These are phyloP conservation scores for Blastomussa wellsi DNA, from an alignment of 92 coral and sea anemone species.

Conservation along the genomic window DNA sequence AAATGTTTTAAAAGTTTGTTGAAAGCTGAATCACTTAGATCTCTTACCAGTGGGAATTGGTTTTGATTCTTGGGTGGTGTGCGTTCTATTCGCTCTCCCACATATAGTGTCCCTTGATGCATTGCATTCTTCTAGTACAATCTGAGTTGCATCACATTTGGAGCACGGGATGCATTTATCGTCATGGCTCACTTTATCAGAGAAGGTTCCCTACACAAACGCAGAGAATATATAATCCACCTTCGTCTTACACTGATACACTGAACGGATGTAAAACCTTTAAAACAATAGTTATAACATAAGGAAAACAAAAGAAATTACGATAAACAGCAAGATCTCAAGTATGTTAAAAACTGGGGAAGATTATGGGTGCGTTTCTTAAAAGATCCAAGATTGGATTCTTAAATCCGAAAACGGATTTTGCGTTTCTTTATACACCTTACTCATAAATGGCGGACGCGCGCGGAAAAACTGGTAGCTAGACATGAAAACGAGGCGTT, in stretches of 20 bases:
- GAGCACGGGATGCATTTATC: slow-evolving; percentile 3
- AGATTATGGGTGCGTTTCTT: too few relatives aligned
- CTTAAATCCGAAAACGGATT: too few relatives aligned
- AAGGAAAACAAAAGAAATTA: too few relatives aligned
- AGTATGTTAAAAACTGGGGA: too few relatives aligned
- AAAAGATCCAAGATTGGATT: too few relatives aligned
- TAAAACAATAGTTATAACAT: too few relatives aligned
- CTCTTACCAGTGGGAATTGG: slow-evolving; percentile 1
- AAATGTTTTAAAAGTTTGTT: too few relatives aligned
- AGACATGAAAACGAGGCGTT: too few relatives aligned
- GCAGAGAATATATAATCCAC: not conserved
- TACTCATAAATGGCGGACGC: too few relatives aligned
- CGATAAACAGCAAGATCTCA: too few relatives aligned
- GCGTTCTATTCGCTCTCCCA: not conserved
- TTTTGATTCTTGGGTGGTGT: not conserved
- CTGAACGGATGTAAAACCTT: not conserved
- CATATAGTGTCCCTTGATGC: slow-evolving; percentile 24
- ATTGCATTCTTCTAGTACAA: slow-evolving; percentile 6
- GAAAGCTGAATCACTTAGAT: not conserved
- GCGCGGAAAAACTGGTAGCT: too few relatives aligned
- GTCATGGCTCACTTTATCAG: not conserved
- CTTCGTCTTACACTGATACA: not conserved
- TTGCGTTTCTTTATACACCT: too few relatives aligned
- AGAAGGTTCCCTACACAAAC: slow-evolving; percentile 17
- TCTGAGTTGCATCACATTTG: not conserved